Conservation (phyloP, 1,140 invertebrate genomes). For the Batillaria attramentaria region DNA sequence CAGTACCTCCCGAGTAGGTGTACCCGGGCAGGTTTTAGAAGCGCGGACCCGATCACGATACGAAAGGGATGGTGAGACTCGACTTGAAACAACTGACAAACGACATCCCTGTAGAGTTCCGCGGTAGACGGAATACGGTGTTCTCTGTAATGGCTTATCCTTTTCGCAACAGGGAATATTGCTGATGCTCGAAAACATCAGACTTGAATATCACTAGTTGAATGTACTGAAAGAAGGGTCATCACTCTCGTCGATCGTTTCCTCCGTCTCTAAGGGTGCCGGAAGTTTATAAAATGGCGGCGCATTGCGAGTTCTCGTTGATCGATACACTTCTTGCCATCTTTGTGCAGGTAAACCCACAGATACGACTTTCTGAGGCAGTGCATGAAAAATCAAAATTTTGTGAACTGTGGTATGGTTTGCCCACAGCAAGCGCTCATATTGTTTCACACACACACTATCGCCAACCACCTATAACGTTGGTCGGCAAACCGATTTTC, state of each 20-base stretch:
- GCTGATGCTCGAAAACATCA: neutral
- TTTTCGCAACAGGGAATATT: too few relatives aligned
- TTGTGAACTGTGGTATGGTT: too few relatives aligned
- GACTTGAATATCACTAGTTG: neutral
- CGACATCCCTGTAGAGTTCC: neutral
- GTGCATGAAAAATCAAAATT: too few relatives aligned
- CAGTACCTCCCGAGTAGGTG: neutral
- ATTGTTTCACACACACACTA: too few relatives aligned
- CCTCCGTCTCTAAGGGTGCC: slow-evolving; percentile 15
- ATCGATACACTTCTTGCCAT: too few relatives aligned
- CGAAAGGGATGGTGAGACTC: neutral
- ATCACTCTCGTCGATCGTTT: neutral
- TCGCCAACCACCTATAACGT: too few relatives aligned
- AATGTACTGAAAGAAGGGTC: neutral
- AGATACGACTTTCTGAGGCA: too few relatives aligned
- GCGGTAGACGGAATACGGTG: too few relatives aligned
- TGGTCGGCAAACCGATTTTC: too few relatives aligned
- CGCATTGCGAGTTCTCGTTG: too few relatives aligned
- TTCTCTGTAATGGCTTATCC: neutral
- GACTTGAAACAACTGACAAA: neutral
- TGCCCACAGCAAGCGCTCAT: too few relatives aligned
- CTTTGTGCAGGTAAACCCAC: too few relatives aligned
- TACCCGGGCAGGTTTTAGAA: neutral
- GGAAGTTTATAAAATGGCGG: slow-evolving; percentile 27
- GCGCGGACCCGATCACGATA: neutral